These are phyloP conservation scores for Crossaster papposus DNA, from an alignment of 53 echinoderm and acorn worm species.

Conservation along the genomic window DNA sequence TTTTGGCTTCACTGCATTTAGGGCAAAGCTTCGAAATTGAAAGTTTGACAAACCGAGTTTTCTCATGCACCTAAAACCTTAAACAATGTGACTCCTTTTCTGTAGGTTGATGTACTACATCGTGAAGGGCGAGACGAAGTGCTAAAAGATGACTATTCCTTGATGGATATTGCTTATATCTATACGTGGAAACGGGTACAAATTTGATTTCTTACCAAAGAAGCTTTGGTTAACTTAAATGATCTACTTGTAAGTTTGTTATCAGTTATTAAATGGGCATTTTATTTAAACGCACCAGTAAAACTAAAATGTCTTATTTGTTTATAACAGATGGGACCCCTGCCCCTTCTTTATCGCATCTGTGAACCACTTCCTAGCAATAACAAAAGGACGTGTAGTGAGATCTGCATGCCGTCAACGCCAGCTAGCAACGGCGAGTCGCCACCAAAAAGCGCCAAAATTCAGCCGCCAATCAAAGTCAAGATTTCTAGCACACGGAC, in stretches of 20 bases:
- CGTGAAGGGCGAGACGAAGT: constrained; percentile 76
- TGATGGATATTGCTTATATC: constrained; percentile 94
- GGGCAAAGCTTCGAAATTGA: no score
- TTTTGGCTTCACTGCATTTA: no score
- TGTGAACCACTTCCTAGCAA: constrained; percentile 72
- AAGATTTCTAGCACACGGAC: constrained; percentile 11
- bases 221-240: background rate
- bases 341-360: constrained; percentile 88
- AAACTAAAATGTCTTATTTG: background rate
- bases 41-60: no score
- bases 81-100: background rate
- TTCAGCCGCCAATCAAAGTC: constrained; percentile 32
- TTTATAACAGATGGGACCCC: constrained; percentile 73
- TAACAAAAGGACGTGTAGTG: constrained; percentile 47
- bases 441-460: constrained; percentile 34
- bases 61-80: no score
- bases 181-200: constrained; percentile 94
- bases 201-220: background rate
- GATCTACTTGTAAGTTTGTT: no score
- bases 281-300: no score
- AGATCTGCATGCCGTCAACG: constrained; percentile 31
- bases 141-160: constrained; percentile 79
- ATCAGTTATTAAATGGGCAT: no score
- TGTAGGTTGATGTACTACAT: constrained; percentile 87
- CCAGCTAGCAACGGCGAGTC: constrained; percentile 39